phyloP scores from a whole-genome alignment of 2,888 invertebrate species.

The Matsumyia berberina region DNA sequence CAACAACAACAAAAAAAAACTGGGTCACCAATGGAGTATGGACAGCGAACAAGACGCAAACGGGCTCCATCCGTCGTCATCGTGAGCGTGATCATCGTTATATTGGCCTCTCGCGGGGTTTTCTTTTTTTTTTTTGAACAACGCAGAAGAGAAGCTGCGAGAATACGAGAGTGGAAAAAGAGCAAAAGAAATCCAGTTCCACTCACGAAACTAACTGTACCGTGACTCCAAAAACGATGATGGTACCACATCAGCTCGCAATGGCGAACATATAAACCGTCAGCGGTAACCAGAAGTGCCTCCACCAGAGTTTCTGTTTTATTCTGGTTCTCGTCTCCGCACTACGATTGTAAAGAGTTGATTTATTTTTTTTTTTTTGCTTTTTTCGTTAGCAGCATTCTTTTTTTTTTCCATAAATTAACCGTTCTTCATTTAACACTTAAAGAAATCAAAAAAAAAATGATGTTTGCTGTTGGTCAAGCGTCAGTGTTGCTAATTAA shows the following conservation, averaged over 20 bases:
- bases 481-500: constrained; percentile 31
- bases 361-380: constrained; percentile 56
- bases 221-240: constrained; percentile 57
- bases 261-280: constrained; percentile 1
- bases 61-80: neutral
- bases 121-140: constrained; percentile 29
- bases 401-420: constrained; percentile 37
- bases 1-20: constrained; percentile 9
- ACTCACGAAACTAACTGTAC: constrained; percentile 65
- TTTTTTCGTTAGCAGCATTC: constrained; percentile 52
- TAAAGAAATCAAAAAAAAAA: constrained; percentile 24
- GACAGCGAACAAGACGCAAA: constrained; percentile 38
- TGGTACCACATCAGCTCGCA: constrained; percentile 40
- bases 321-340: constrained; percentile 39
- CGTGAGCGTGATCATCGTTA: constrained; percentile 21
- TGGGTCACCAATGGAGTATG: constrained; percentile 57
- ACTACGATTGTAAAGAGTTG: constrained; percentile 20
- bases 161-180: constrained; percentile 33
- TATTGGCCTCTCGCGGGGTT: constrained; percentile 25
- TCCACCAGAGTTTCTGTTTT: neutral
- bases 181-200: constrained; percentile 62
- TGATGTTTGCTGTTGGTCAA: constrained; percentile 6
- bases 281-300: constrained; percentile 4
- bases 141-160: constrained; percentile 16
- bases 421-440: constrained; percentile 54